Evolutionary conservation across 2,113 vertebrate genomes (phyloP), one percentile per base, ranked within the genome.

Genomic region (Diadophis punctatus): DNA sequence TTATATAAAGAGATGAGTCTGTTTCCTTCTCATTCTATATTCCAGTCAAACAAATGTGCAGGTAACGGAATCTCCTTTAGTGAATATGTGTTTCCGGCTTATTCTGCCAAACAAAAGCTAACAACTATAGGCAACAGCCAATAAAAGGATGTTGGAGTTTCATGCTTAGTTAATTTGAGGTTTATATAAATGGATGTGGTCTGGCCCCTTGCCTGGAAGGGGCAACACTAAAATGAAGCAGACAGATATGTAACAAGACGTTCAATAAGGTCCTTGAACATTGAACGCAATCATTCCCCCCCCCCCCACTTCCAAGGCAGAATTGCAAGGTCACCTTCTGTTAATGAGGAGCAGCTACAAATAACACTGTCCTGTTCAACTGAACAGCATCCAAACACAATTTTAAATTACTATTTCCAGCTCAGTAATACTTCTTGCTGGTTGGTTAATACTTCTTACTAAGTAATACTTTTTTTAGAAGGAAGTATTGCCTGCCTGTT

Each of bases 261-360:
- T 58, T 93, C 91, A 58, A 0, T 46, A 43, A 51, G 60, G 51
- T 58, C 22, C 34, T 90, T 20, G 51, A 52, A 87, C 86, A 74
- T 6, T 88, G 30, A 93, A 84, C 89, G 92, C 85, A 74, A 86
- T 94, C 87, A 1, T 87, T 60, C 60, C 43, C 12, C 49, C 48
- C 48, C 48, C 48, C 48, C 52, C 48, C 90, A 93, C 87, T 48
- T 91, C 48, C 85, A 91, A 87, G 49, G 30, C 0, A 0, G 92
- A 91, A 89, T 48, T 91, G 55, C 52, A 93, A 92, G 74, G 91
- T 95, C 93, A 95, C 89, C 87, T 86, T 91, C 39, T 46, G 34
- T 48, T 90, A 92, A 95, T 92, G 48, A 92, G 80, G 92, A 88
- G 63, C 43, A 91, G 39, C 49, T 55, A 56, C 87, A 93, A 94